Conservation (phyloP, 2,888 invertebrate species). For the Ormyrus rosae region DNA sequence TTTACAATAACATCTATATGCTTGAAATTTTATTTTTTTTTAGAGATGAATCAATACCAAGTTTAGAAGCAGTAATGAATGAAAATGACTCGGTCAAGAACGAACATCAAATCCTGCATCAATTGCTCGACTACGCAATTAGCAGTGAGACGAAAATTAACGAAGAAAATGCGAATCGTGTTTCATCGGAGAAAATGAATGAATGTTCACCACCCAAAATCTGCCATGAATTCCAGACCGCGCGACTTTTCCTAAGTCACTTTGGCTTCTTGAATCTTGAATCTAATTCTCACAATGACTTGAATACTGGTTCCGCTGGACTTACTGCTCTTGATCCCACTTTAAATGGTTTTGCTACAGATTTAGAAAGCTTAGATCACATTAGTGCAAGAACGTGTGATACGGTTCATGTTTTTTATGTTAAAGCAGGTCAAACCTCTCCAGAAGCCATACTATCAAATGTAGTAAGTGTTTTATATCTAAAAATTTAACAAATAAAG, state of each 20-base stretch:
- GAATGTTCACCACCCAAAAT: slow-evolving; percentile 89
- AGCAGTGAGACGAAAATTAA: slow-evolving; percentile 75
- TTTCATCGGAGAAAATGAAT: slow-evolving; percentile 77
- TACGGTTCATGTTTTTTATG: slow-evolving; percentile 96
- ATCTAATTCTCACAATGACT: slow-evolving; percentile 72
- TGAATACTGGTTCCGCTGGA: slow-evolving; percentile 75
- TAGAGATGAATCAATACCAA: slow-evolving; percentile 93
- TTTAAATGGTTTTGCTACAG: slow-evolving; percentile 84
- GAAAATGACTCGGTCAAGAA: slow-evolving; percentile 77
- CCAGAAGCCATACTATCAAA: slow-evolving; percentile 89
- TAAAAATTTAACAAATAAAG: not conserved
- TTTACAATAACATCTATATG: no score
- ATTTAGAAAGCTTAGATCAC: slow-evolving; percentile 89
- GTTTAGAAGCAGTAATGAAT: slow-evolving; percentile 86
- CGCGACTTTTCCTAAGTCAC: slow-evolving; percentile 95
- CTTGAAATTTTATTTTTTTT: not conserved
- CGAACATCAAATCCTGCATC: slow-evolving; percentile 83
- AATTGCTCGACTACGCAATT: slow-evolving; percentile 85
- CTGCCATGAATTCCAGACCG: slow-evolving; percentile 96
- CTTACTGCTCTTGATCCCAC: slow-evolving; percentile 85
- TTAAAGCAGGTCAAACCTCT: slow-evolving; percentile 88
- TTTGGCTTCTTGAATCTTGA: slow-evolving; percentile 87
- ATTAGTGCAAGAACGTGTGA: slow-evolving; percentile 92
- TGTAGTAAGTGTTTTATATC: slow-evolving; percentile 76
- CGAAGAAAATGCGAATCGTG: slow-evolving; percentile 72